Conservation (phyloP, 1,140 invertebrate genomes). For the Tachypleus tridentatus region DNA sequence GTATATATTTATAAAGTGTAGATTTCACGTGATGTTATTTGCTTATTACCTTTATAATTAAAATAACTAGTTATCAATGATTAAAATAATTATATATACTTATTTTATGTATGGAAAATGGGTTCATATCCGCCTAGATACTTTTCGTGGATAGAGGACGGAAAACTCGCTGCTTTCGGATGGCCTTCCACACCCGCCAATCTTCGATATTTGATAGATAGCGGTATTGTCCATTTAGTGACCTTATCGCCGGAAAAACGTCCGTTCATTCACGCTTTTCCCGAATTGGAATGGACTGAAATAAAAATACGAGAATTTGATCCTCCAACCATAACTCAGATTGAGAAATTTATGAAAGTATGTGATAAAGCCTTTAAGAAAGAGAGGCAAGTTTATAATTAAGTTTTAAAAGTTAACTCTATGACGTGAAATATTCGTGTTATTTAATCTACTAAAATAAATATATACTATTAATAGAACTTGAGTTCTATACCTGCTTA, state of each 20-base stretch:
- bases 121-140: slow-evolving; percentile 9
- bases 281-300: slow-evolving; percentile 40
- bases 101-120: neutral
- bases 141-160: slow-evolving; percentile 20
- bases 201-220: slow-evolving; percentile 44
- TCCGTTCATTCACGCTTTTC: slow-evolving; percentile 39
- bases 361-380: slow-evolving; percentile 32
- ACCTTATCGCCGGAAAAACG: slow-evolving; percentile 48
- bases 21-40: no score
- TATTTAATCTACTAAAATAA: no score
- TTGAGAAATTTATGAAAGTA: slow-evolving; percentile 51
- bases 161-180: slow-evolving; percentile 46
- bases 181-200: slow-evolving; percentile 45
- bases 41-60: no score
- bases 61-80: no score
- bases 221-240: slow-evolving; percentile 41
- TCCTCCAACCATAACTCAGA: slow-evolving; percentile 49
- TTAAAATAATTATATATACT: no score
- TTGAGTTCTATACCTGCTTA: no score
- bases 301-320: slow-evolving; percentile 52
- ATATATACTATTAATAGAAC: no score
- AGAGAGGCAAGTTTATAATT: slow-evolving; percentile 26
- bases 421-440: no score
- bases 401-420: no score
- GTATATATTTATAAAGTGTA: no score